Conservation (phyloP, 2,888 invertebrate species). For the Plagodis pulveraria region DNA sequence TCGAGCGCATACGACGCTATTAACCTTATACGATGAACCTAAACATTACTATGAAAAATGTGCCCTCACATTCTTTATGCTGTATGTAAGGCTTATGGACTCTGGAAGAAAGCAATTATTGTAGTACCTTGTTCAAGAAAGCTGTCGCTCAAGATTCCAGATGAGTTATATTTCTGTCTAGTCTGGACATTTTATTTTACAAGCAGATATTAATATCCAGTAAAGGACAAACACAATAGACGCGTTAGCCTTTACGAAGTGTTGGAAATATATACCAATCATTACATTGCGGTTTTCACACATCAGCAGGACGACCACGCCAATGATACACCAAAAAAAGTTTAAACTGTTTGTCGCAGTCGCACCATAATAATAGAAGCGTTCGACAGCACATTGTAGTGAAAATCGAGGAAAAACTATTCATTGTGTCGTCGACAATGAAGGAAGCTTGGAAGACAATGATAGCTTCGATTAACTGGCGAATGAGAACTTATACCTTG, state of each 20-base stretch:
- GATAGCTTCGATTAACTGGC: conserved; percentile 72
- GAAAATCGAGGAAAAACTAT: conserved; percentile 68
- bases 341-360: conserved; percentile 18
- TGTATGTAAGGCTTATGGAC: conserved; percentile 39
- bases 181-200: conserved; percentile 46
- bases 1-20: conserved; percentile 75
- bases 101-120: conserved; percentile 59
- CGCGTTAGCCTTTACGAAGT: conserved; percentile 51
- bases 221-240: conserved; percentile 42
- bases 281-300: conserved; percentile 70
- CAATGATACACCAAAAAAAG: conserved; percentile 49
- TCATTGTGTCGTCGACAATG: conserved; percentile 68
- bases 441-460: conserved; percentile 77
- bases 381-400: conserved; percentile 67
- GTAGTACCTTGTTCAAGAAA: conserved; percentile 49
- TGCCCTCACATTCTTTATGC: conserved; percentile 39
- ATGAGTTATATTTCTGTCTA: too few species aligned
- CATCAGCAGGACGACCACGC: conserved; percentile 54
- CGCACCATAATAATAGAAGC: conserved; percentile 49
- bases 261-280: conserved; percentile 56
- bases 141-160: conserved; percentile 30
- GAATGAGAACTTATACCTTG: conserved; percentile 74
- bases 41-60: conserved; percentile 58
- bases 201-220: conserved; percentile 43
- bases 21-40: conserved; percentile 76